These are phyloP conservation scores for Rhyacophila evoluta DNA, from an alignment of 2,888 invertebrate genomes.

Conservation along the genomic window DNA sequence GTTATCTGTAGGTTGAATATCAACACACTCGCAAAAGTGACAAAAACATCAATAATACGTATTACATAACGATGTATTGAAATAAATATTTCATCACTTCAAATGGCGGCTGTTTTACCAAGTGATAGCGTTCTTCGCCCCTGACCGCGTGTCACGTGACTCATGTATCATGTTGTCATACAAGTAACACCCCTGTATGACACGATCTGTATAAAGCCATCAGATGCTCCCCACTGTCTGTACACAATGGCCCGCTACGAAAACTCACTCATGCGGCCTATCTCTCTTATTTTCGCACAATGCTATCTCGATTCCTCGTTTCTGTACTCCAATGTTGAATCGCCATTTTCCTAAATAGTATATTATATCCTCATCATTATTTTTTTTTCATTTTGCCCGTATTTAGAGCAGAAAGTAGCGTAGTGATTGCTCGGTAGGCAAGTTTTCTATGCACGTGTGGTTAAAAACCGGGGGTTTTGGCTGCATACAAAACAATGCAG, in stretches of 20 bases:
- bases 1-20: too few relatives aligned
- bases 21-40: too few relatives aligned
- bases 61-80: too few relatives aligned
- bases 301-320: background rate
- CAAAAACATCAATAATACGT: too few relatives aligned
- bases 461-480: too few relatives aligned
- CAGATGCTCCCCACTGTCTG: background rate
- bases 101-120: background rate
- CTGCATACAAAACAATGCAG: too few relatives aligned
- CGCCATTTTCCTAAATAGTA: too few relatives aligned
- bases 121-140: background rate
- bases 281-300: slow-evolving; percentile 7
- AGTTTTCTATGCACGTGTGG: too few relatives aligned
- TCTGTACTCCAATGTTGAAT: background rate
- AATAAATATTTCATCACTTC: background rate
- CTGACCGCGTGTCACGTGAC: background rate
- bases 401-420: too few relatives aligned
- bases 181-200: slow-evolving; percentile 5
- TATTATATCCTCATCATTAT: too few relatives aligned
- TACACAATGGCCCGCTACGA: background rate
- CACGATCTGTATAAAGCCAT: slow-evolving; percentile 15
- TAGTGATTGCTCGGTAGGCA: too few relatives aligned
- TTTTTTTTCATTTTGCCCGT: too few relatives aligned
- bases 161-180: slow-evolving; percentile 18
- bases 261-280: slow-evolving; percentile 9